Percentiles rank a stretch among this genome's conserved stretches.
Evolutionary conservation across 2,888 invertebrate genomes (phyloP).

Genomic region (Heliothis peltigera): DNA sequence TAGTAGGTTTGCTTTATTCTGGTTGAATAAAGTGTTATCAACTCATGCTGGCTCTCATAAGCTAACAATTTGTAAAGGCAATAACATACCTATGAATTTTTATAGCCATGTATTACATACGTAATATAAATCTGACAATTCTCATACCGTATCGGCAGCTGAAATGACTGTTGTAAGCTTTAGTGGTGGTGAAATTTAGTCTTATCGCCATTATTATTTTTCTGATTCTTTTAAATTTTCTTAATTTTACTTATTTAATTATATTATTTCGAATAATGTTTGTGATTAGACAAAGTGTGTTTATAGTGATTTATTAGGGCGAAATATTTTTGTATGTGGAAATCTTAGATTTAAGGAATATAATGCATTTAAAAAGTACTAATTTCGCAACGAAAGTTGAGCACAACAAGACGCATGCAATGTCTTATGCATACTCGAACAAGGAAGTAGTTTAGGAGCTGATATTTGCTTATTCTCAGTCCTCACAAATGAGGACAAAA

Average conservation of each 20-base stretch:
- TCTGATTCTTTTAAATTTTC: conserved; percentile 61
- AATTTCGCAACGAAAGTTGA: conserved; percentile 64
- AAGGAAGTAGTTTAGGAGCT: conserved; percentile 40
- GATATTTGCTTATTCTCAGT: conserved; percentile 24
- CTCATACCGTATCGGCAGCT: conserved; percentile 65
- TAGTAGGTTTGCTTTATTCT: conserved; percentile 60
- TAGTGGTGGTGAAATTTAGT: conserved; percentile 56
- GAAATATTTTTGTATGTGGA: conserved; percentile 88
- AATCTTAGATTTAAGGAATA: conserved; percentile 79
- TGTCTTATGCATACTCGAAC: conserved; percentile 52
- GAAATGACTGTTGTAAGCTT: conserved; percentile 62
- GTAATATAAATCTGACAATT: conserved; percentile 52
- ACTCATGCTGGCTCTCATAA: conserved; percentile 39
- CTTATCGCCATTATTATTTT: conserved; percentile 50
- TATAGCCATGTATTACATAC: conserved; percentile 54
- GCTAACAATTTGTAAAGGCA: conserved; percentile 51
- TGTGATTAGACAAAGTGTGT: conserved; percentile 77
- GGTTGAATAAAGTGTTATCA: conserved; percentile 46
- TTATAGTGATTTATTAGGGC: conserved; percentile 84
- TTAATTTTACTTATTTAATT: conserved; percentile 61
- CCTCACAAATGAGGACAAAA: conserved; percentile 48
- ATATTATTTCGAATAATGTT: conserved; percentile 67
- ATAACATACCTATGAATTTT: conserved; percentile 55
- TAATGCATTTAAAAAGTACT: conserved; percentile 79
- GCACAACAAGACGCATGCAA: conserved; percentile 56